Evolutionary conservation across 2,888 invertebrate genomes (phyloP).

Genomic region (Pemphredon lugubris): DNA sequence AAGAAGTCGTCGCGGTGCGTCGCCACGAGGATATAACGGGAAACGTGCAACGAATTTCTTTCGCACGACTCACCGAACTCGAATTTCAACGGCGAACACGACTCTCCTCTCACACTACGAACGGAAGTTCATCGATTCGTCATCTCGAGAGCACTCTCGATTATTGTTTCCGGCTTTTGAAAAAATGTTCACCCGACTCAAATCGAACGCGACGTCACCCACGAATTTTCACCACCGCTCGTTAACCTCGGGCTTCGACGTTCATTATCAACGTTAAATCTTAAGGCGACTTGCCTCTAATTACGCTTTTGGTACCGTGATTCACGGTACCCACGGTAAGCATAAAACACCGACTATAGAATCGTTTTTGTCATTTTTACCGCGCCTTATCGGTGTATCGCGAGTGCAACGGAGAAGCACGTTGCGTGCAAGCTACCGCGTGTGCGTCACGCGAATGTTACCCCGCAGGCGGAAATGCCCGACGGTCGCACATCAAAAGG

Average conservation of each 20-base stretch:
- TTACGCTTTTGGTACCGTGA: conserved; percentile 22
- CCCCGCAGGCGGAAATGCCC: background rate
- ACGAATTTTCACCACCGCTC: no score
- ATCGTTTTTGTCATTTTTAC: conserved; percentile 28
- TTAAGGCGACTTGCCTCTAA: no score
- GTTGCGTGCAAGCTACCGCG: conserved; percentile 5
- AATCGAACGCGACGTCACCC: no score
- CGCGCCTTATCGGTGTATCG: conserved; percentile 10
- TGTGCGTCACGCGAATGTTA: background rate
- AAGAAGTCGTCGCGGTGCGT: conserved; percentile 10
- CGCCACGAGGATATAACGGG: background rate
- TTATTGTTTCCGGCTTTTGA: no score
- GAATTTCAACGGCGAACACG: background rate
- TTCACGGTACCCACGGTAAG: conserved; percentile 7
- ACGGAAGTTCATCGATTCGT: no score
- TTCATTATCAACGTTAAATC: no score
- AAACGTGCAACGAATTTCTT: conserved; percentile 32
- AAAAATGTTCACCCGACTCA: no score
- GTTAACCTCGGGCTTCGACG: no score
- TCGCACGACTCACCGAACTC: background rate
- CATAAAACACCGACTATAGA: conserved; percentile 33
- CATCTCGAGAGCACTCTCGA: no score
- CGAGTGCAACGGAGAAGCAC: background rate
- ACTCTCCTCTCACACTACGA: background rate
- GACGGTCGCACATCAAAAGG: background rate